phyloP scores from a whole-genome alignment of 1,140 invertebrate species.

The Drosophila kikkawai region DNA sequence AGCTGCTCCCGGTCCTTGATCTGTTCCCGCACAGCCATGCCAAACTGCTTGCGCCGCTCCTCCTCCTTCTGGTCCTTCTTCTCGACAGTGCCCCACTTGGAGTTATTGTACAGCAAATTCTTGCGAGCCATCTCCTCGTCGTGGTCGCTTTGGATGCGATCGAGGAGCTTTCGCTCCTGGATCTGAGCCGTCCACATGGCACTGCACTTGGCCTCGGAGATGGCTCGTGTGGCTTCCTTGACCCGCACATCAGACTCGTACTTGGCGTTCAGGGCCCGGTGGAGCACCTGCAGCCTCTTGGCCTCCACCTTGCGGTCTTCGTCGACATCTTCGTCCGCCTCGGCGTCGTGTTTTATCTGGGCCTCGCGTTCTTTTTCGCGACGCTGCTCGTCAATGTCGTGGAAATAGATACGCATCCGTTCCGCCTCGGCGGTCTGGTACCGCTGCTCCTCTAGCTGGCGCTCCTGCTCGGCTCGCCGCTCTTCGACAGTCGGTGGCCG shows the following conservation, averaged over 20 bases:
- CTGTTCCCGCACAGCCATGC: constrained; percentile 61
- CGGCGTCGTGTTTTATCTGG: constrained; percentile 44
- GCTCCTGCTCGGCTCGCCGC: constrained; percentile 46
- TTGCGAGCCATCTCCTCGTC: constrained; percentile 53
- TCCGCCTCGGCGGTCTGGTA: constrained; percentile 56
- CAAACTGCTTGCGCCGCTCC: constrained; percentile 50
- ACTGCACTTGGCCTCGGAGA: constrained; percentile 69
- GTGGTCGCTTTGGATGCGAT: constrained; percentile 36
- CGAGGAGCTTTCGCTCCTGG: constrained; percentile 32
- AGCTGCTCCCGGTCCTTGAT: constrained; percentile 60
- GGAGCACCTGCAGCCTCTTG: constrained; percentile 44
- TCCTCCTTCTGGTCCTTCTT: constrained; percentile 42
- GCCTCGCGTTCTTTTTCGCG: constrained; percentile 53
- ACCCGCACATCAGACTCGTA: constrained; percentile 61
- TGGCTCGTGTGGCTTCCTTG: constrained; percentile 48
- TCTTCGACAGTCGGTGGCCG: constrained; percentile 55
- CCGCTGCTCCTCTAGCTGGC: constrained; percentile 50
- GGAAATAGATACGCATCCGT: constrained; percentile 50
- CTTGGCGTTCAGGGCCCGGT: constrained; percentile 42
- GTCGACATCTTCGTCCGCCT: constrained; percentile 52
- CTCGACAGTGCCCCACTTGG: constrained; percentile 60
- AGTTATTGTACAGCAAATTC: constrained; percentile 54
- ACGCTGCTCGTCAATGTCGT: constrained; percentile 58
- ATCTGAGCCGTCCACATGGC: constrained; percentile 74
- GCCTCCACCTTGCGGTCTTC: constrained; percentile 52